Evolutionary conservation across 1,140 invertebrate species (phyloP).

Genomic region (Hirudo medicinalis): DNA sequence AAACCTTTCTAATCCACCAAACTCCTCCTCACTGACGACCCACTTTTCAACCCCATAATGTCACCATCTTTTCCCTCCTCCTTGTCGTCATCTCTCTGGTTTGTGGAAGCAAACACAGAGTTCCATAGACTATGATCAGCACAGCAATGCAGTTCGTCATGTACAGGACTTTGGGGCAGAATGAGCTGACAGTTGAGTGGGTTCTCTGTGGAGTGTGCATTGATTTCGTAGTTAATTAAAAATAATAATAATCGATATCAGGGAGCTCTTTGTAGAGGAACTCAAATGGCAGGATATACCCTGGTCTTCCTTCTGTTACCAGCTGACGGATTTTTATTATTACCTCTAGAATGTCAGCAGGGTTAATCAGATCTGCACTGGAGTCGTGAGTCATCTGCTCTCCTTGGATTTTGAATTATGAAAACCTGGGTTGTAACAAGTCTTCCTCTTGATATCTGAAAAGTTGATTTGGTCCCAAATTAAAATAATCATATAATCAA

Average conservation of each 20-base stretch:
- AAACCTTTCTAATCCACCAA: conserved; percentile 77
- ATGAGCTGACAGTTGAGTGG: conserved; percentile 91
- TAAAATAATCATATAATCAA: too few species aligned
- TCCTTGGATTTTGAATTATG: too few species aligned
- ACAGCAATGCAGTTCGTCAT: conserved; percentile 95
- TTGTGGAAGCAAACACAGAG: conserved; percentile 90
- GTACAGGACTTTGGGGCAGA: conserved; percentile 85
- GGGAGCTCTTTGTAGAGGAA: conserved; percentile 93
- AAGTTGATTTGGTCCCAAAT: too few species aligned
- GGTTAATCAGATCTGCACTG: conserved; percentile 20
- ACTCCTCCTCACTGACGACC: conserved; percentile 47
- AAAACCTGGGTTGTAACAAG: too few species aligned
- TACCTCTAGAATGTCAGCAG: conserved; percentile 89
- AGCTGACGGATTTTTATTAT: conserved; percentile 96
- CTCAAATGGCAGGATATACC: conserved; percentile 95
- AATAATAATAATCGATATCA: conserved; percentile 43
- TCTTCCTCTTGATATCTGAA: too few species aligned
- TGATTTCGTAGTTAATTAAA: too few species aligned
- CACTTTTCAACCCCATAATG: background rate
- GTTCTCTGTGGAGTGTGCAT: conserved; percentile 33
- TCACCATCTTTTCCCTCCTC: conserved; percentile 59
- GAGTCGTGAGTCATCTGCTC: conserved; percentile 18
- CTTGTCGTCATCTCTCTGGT: conserved; percentile 66
- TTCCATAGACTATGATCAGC: conserved; percentile 96
- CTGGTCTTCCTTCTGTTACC: conserved; percentile 93